phyloP scores from a whole-genome alignment of 2,888 invertebrate species.

The Pinctada fucata region DNA sequence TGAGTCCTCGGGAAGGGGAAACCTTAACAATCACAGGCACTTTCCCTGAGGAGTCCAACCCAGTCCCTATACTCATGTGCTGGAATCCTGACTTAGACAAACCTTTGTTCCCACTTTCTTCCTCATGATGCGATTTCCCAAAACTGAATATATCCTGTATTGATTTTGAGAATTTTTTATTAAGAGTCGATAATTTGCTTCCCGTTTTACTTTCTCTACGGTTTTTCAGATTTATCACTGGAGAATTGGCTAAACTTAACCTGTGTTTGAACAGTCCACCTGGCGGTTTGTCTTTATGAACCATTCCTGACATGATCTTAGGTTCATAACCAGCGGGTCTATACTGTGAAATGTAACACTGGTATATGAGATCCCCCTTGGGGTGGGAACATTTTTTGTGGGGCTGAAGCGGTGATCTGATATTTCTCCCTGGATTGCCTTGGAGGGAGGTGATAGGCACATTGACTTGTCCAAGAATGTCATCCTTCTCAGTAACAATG shows the following conservation, averaged over 20 bases:
- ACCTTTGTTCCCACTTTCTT: slow-evolving; percentile 48
- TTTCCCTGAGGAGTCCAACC: slow-evolving; percentile 56
- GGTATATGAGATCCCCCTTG: slow-evolving; percentile 70
- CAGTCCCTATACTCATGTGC: slow-evolving; percentile 58
- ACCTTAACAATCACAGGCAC: slow-evolving; percentile 68
- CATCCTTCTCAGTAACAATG: slow-evolving; percentile 72
- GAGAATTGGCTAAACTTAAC: slow-evolving; percentile 21
- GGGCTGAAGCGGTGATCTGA: slow-evolving; percentile 63
- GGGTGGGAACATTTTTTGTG: slow-evolving; percentile 74
- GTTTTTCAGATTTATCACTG: slow-evolving; percentile 37
- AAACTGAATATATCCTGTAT: slow-evolving; percentile 69
- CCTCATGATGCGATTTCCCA: slow-evolving; percentile 53
- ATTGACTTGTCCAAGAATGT: slow-evolving; percentile 70
- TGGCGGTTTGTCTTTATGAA: slow-evolving; percentile 4
- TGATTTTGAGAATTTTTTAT: slow-evolving; percentile 69
- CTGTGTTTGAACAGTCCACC: slow-evolving; percentile 8
- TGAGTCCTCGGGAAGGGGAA: slow-evolving; percentile 65
- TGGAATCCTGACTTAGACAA: slow-evolving; percentile 48
- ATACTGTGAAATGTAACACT: slow-evolving; percentile 71
- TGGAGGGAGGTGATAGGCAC: slow-evolving; percentile 64
- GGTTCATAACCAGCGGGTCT: slow-evolving; percentile 43
- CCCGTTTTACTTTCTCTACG: slow-evolving; percentile 41
- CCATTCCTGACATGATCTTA: slow-evolving; percentile 37
- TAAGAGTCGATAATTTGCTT: slow-evolving; percentile 61
- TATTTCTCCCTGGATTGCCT: slow-evolving; percentile 58